Evolutionary conservation across 1,140 invertebrate genomes (phyloP), one percentile per base, ranked within the genome.

Genomic region (Hetaerina americana): DNA sequence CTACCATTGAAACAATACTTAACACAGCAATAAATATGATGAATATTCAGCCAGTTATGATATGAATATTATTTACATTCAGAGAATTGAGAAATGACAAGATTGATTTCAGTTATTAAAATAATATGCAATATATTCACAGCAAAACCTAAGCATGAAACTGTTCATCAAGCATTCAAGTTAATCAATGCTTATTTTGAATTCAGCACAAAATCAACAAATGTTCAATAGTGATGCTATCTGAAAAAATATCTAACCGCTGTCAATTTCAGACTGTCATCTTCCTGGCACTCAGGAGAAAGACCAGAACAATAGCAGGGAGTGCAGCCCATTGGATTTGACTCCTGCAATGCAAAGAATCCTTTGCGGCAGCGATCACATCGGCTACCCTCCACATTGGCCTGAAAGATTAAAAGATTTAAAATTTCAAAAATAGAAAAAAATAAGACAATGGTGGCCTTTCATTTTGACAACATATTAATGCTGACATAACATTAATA

Each of bases 251-350:
- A n/a, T 78, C 80, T 83, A 80, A 90, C 88, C 76, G 82, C 82
- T 75, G 83, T 80, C 15, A 86, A 82, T 72, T 82, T 81, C 66
- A 91, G 81, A 73, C 81, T 83, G 26, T 87, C 85, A 57, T 86
- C 84, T 66, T 78, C 75, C 70, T 83, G 81, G 77, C 97, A 99
- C 24, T 84, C 80, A 25, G 84, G 82, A 0, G 89, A 90, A 5
- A 95, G 85, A 27, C 93, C 95, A 26, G 95, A 98, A 81, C 97
- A 99, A 83, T 92, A 97, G 81, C 97, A 99, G 10, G 87, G 80
- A 0, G 87, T 81, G 78, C 97, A 99, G 2, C 97, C 97, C 22
- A 90, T 85, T 0, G 88, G 82, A 80, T 97, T 92, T 0, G 87
- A 83, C 24, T 80, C 81, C 27, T 87, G 86, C 70, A 99, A 82